phyloP scores from a whole-genome alignment of 2,113 vertebrate genomes.

The Sinocyclocheilus grahami region DNA sequence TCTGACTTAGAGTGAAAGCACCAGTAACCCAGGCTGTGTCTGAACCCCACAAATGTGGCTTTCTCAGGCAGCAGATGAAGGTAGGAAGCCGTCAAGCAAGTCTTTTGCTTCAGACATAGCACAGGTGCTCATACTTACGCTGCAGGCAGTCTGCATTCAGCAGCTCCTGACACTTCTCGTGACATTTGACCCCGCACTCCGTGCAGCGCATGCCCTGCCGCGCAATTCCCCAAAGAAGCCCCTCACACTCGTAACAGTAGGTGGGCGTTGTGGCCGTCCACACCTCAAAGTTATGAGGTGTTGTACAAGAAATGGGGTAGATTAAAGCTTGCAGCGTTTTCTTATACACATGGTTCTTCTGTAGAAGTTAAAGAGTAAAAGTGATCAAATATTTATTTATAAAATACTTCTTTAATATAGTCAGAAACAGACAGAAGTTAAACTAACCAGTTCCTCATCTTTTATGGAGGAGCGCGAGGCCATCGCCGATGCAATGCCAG shows the following conservation, averaged over 20 bases:
- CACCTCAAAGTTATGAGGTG: constrained; percentile 96
- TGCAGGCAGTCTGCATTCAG: constrained; percentile 97
- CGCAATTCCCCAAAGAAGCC: constrained; percentile 95
- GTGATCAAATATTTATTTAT: not conserved
- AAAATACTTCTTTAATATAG: not conserved
- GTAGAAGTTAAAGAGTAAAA: constrained; percentile 57
- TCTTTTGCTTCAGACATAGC: not conserved
- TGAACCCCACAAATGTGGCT: not conserved
- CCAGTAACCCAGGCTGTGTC: not conserved
- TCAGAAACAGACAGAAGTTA: not conserved
- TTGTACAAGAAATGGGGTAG: constrained; percentile 98
- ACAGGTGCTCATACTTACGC: constrained; percentile 77
- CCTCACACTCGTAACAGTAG: constrained; percentile 98
- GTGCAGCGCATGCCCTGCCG: constrained; percentile 97
- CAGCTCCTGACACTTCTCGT: constrained; percentile 98
- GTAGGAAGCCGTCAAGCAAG: not conserved
- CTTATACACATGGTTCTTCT: constrained; percentile 98
- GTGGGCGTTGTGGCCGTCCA: constrained; percentile 97
- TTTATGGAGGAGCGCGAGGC: constrained; percentile 95
- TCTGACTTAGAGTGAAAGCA: not conserved
- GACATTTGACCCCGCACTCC: constrained; percentile 96
- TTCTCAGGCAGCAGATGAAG: not conserved
- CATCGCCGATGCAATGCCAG: constrained; percentile 94
- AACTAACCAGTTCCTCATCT: constrained; percentile 95
- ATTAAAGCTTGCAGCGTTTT: constrained; percentile 98